Base-by-base conservation (phyloP, 1,140 invertebrate species). In the Drosophila ambigua region DNA sequence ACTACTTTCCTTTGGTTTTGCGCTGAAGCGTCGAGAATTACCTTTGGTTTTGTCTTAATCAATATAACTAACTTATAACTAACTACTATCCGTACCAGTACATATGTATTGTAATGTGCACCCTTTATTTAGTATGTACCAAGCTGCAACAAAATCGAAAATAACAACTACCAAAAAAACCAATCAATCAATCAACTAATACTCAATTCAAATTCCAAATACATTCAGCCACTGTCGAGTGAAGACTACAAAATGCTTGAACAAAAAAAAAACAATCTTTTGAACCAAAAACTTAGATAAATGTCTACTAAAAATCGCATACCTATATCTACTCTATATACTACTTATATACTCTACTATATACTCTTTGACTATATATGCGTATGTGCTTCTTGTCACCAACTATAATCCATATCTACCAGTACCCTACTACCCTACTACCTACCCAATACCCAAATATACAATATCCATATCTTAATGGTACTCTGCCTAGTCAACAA, bases 341-440 rank as follows among this genome's bases (percentile, higher is more conserved):
- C 62, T 75, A 77, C 57, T 39, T 39, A 39, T 39, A 39, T 39
- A 39, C 35, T 39, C 35, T 55, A 62, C 69, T 78, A 83, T 71
- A 77, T 81, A 81, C 78, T 81, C 79, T 84, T 77, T 80, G 81
- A 74, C 72, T 85, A 85, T 66, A 78, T 77, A 85, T 85, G 81
- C 81, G 80, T 90, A 81, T 87, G 88, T 79, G 88, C 88, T 90
- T 90, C 72, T 83, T 81, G 87, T 90, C 81, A 90, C 85, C 77
- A 79, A 74, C 57, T 77, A 81, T 81, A 75, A 63, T 84, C 72
- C 67, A 84, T 81, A 59, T 84, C 73, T 72, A 71, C 63, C 67
- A 67, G 49, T 71, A 77, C 64, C 16, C 16, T 16, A 16, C 26
- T 16, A 16, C 16, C 7, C 26, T 7, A 28, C 5, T 28, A 20